Base-by-base conservation (phyloP, 2,113 vertebrate species). In the Mesembrinibis cayennensis region DNA sequence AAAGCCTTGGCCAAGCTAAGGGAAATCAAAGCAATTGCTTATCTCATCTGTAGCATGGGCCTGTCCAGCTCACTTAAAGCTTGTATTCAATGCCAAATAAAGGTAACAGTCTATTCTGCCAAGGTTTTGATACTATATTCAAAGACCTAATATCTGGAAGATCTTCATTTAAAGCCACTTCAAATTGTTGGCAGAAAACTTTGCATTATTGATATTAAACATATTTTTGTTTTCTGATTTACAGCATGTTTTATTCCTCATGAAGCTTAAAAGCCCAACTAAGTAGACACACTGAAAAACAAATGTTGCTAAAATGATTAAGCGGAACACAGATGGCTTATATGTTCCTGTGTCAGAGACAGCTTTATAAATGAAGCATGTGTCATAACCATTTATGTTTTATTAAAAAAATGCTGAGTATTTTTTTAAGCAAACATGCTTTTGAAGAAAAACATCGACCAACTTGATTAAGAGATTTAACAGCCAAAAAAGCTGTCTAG, bases 251-350 rank as follows among this genome's bases (percentile, higher is more conserved):
- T 92, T 72, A 36, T 82, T 91, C 66, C 26, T 82, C 20, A 18
- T 50, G 62, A 66, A 90, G 66, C 91, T 90, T 89, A 80, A 85
- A 87, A 84, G 40, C 61, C 58, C 61, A 72, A 42, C 73, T 78
- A 71, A 85, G 86, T 34, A 96, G 76, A 74, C 81, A 81, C 44
- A 69, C 34, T 93, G 91, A 59, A 93, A 92, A 91, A 69, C 87
- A 95, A 97, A 95, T 82, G 66, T 66, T 94, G 73, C 72, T 93
- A 21, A 95, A 96, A 81, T 2, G 49, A 94, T 92, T 93, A 92
- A 83, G 76, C 65, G 79, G 67, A 47, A 61, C 76, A 88, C 94
- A 97, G 94, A 96, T 96, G 89, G 84, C 73, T 96, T 90, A 74
- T 86, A 88, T 26, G 58, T 90, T 95, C 90, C 67, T 65, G 38